Evolutionary conservation across 2,888 invertebrate species (phyloP), one percentile per base, ranked within the genome.

Genomic region (Dynastes tityus): DNA sequence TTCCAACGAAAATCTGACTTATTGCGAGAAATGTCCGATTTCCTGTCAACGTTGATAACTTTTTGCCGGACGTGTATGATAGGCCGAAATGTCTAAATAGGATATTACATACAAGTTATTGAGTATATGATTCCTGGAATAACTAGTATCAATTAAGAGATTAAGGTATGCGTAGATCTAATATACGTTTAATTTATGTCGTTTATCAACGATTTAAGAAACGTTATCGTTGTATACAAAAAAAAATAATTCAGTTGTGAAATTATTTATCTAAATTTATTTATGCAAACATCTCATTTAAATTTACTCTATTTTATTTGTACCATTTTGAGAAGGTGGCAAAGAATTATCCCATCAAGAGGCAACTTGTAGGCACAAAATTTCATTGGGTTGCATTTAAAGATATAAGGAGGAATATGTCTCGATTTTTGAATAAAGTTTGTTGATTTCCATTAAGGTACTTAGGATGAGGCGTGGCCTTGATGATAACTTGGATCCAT

Each of bases 131-230:
- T 67, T 67, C 65, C 22, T 67, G 65, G 65, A 67, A 64, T 45
- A 67, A 45, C 6, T 40, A 40, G 22, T 67, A 67, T 67, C 65
- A 67, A 67, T 67, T 45, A 45, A 11, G 32, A 40, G 40, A 65
- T 65, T 65, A 65, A 37, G 3, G 13, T n/a, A 37, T 37, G n/a
- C 22, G 6, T 58, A 27, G 27, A 58, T 58, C 55, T 29, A 37
- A 37, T 29, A 32, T 32, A 45, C 40, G 40, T 40, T 67, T 67
- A 45, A 58, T 58, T 58, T 58, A 22, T 58, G 22, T 58, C 55
- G 55, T 22, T 58, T 58, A 58, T 58, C 55, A 58, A 58, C 8
- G 53, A 16, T 53, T 58, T 8, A 58, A 58, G 22, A 37, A 58
- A 58, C 55, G 55, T 67, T 67, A 67, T 67, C 45, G 13, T n/a